Percentiles rank a stretch among this genome's conserved stretches.
phyloP scores from a whole-genome alignment of 2,888 invertebrate species.

The Tanytarsus gracilentus region DNA sequence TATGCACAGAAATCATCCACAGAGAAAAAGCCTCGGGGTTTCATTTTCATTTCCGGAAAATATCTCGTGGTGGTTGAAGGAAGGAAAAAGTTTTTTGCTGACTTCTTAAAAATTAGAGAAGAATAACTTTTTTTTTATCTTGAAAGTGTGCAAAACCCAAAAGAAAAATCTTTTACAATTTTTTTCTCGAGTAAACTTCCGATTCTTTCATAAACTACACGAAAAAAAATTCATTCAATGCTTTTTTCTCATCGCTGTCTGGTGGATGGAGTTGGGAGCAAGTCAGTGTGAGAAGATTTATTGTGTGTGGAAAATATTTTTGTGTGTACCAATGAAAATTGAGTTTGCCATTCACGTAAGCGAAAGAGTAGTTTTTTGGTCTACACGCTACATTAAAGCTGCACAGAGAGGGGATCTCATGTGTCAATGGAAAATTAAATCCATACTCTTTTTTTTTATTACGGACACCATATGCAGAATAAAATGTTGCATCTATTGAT shows the following conservation, averaged over 20 bases:
- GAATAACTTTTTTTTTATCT: neutral
- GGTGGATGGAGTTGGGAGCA: neutral
- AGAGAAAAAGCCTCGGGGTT: neutral
- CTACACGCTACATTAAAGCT: too few species aligned
- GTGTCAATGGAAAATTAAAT: too few species aligned
- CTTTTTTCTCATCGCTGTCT: neutral
- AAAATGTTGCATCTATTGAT: too few species aligned
- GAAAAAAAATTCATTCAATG: neutral
- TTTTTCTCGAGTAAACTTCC: neutral
- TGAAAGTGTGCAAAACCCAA: neutral
- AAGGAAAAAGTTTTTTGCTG: conserved; percentile 11
- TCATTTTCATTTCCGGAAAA: conserved; percentile 12
- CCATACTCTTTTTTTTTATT: too few species aligned
- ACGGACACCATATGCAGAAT: too few species aligned
- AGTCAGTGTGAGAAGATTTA: neutral
- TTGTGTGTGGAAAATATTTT: neutral
- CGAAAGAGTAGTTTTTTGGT: neutral
- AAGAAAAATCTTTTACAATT: neutral
- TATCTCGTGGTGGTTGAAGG: conserved; percentile 4
- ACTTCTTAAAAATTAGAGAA: conserved; percentile 1
- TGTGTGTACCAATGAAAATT: neutral
- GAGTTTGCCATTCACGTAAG: conserved; percentile 6
- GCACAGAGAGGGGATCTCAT: too few species aligned
- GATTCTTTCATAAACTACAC: neutral
- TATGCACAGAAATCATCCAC: neutral